Evolutionary conservation across 2,113 vertebrate species (phyloP).

Genomic region (Nyctereutes procyonoides): DNA sequence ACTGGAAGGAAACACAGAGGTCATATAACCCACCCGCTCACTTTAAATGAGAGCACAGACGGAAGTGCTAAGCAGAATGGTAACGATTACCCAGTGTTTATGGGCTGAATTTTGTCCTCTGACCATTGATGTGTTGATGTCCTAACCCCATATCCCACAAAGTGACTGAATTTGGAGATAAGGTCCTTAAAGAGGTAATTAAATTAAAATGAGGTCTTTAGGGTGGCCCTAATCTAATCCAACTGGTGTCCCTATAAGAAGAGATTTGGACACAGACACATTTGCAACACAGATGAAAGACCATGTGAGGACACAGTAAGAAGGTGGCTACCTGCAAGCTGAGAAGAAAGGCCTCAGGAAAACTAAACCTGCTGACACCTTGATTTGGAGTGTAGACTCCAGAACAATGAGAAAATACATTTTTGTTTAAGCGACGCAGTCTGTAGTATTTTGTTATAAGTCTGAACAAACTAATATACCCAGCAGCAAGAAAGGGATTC

Average conservation of each 20-base stretch:
- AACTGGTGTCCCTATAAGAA: neutral
- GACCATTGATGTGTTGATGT: neutral
- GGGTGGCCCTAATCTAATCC: neutral
- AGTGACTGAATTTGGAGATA: neutral
- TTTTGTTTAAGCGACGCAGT: neutral
- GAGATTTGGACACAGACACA: neutral
- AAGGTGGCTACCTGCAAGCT: neutral
- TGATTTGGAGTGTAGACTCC: neutral
- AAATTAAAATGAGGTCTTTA: neutral
- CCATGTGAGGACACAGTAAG: neutral
- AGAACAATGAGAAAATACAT: neutral
- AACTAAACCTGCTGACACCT: neutral
- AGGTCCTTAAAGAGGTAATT: neutral
- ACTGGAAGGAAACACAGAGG: neutral
- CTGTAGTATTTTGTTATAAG: neutral
- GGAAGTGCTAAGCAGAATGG: neutral
- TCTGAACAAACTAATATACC: neutral
- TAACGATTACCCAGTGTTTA: neutral
- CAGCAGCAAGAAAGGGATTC: neutral
- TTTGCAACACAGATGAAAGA: neutral
- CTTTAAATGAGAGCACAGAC: neutral
- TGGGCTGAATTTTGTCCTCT: neutral
- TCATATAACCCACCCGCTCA: neutral
- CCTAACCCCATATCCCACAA: neutral
- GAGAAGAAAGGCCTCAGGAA: neutral